Conservation (phyloP, 2,888 invertebrate species). For the Geotrupes spiniger region DNA sequence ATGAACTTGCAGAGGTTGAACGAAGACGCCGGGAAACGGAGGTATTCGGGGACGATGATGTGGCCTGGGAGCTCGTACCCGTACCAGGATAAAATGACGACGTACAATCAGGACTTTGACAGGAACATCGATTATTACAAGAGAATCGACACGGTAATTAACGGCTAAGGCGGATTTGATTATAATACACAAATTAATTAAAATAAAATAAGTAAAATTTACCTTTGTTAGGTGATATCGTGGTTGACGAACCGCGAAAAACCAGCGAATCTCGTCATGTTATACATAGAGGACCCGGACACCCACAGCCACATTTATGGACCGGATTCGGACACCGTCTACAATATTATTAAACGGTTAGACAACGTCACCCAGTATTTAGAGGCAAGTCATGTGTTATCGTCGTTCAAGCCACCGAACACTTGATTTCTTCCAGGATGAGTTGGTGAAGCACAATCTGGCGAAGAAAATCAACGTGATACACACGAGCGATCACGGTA, state of each 20-base stretch:
- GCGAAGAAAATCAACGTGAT: slow-evolving; percentile 60
- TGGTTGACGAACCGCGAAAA: slow-evolving; percentile 58
- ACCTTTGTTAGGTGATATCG: slow-evolving; percentile 51
- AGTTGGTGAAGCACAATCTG: slow-evolving; percentile 54
- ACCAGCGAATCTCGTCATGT: slow-evolving; percentile 66
- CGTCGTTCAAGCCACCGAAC: too few species aligned
- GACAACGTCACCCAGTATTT: slow-evolving; percentile 59
- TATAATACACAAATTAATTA: not conserved
- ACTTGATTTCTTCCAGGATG: slow-evolving; percentile 39
- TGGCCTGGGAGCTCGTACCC: slow-evolving; percentile 64
- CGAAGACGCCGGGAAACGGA: slow-evolving; percentile 52
- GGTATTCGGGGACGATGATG: slow-evolving; percentile 65
- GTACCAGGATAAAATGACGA: slow-evolving; percentile 53
- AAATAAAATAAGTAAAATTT: too few species aligned
- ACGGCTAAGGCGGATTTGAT: slow-evolving; percentile 1
- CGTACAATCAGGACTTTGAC: slow-evolving; percentile 50
- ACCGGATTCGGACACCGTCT: slow-evolving; percentile 49
- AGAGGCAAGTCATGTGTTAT: slow-evolving; percentile 49
- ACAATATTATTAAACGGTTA: slow-evolving; percentile 49
- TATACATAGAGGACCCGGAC: slow-evolving; percentile 73
- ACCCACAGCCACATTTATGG: slow-evolving; percentile 60
- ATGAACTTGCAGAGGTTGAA: slow-evolving; percentile 53
- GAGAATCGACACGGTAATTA: slow-evolving; percentile 55
- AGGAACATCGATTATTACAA: slow-evolving; percentile 50
- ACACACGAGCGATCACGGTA: slow-evolving; percentile 73